Evolutionary conservation across 2,888 invertebrate species (phyloP).

Genomic region (Bhutanitis thaidina): DNA sequence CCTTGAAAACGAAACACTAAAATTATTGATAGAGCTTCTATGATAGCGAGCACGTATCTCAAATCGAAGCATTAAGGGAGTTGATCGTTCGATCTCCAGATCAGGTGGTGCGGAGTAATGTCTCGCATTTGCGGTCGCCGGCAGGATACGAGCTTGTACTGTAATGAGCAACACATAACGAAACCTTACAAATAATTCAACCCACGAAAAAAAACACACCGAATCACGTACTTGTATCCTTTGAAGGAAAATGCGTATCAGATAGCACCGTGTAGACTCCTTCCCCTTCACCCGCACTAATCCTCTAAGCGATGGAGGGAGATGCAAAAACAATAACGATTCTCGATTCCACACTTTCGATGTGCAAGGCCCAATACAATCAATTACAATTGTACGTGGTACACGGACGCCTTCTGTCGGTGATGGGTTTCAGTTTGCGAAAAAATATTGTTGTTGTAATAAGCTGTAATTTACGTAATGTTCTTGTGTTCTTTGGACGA

Average conservation of each 20-base stretch:
- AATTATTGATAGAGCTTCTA: conserved; percentile 5
- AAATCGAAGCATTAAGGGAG: conserved; percentile 54
- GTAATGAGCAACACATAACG: conserved; percentile 79
- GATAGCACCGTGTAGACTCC: conserved; percentile 55
- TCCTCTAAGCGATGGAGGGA: conserved; percentile 32
- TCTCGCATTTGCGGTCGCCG: conserved; percentile 74
- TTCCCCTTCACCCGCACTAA: conserved; percentile 42
- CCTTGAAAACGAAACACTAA: no score
- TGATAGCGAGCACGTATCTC: conserved; percentile 50
- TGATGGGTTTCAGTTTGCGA: conserved; percentile 47
- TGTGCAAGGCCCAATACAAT: conserved; percentile 71
- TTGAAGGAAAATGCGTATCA: conserved; percentile 77
- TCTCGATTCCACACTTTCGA: conserved; percentile 61
- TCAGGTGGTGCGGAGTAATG: conserved; percentile 69
- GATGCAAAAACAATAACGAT: conserved; percentile 58
- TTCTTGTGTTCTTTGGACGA: conserved; percentile 14
- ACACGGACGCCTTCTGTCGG: conserved; percentile 66
- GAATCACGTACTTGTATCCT: conserved; percentile 77
- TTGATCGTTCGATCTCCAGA: conserved; percentile 40
- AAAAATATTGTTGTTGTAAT: conserved; percentile 53
- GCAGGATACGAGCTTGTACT: conserved; percentile 75
- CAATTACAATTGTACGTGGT: conserved; percentile 75
- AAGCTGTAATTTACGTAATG: conserved; percentile 45
- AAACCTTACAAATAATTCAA: conserved; percentile 79
- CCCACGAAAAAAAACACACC: conserved; percentile 73